phyloP scores from a whole-genome alignment of 2,888 invertebrate genomes.

The Rugalucina vietnamica region DNA sequence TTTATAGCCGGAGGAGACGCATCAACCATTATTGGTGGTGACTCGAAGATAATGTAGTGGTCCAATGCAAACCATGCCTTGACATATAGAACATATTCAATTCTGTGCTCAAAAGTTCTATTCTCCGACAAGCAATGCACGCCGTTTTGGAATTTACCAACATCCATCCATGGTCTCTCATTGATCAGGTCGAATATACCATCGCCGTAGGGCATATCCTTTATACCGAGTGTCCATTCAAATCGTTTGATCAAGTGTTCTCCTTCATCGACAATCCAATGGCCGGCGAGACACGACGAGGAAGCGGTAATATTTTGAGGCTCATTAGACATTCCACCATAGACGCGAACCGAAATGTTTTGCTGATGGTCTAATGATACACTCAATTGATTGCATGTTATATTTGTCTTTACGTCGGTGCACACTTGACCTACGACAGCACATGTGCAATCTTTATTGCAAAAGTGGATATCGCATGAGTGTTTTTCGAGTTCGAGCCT shows the following conservation, averaged over 20 bases:
- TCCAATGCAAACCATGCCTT: conserved; percentile 56
- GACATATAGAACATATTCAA: conserved; percentile 48
- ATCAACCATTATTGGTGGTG: conserved; percentile 58
- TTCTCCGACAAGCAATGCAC: conserved; percentile 53
- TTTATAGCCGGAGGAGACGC: conserved; percentile 57
- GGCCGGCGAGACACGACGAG: conserved; percentile 37
- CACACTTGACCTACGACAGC: conserved; percentile 63
- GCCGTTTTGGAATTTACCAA: conserved; percentile 39
- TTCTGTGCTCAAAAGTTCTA: conserved; percentile 38
- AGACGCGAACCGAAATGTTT: conserved; percentile 9
- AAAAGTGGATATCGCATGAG: conserved; percentile 58
- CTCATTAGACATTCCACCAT: not conserved
- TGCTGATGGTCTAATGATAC: not conserved
- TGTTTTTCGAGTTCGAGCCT: conserved; percentile 56
- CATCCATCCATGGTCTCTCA: conserved; percentile 60
- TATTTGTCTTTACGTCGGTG: not conserved
- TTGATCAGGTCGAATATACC: conserved; percentile 53
- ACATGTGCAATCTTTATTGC: conserved; percentile 66
- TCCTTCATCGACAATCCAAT: conserved; percentile 26
- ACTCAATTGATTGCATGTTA: conserved; percentile 12
- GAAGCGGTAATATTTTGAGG: conserved; percentile 33
- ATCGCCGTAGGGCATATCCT: conserved; percentile 44
- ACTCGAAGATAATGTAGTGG: conserved; percentile 36
- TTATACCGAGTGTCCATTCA: conserved; percentile 64
- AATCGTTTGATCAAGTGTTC: conserved; percentile 32